Evolutionary conservation across 2,888 invertebrate genomes (phyloP), one percentile per base, ranked within the genome.

Genomic region (Aphidoletes aphidimyza): DNA sequence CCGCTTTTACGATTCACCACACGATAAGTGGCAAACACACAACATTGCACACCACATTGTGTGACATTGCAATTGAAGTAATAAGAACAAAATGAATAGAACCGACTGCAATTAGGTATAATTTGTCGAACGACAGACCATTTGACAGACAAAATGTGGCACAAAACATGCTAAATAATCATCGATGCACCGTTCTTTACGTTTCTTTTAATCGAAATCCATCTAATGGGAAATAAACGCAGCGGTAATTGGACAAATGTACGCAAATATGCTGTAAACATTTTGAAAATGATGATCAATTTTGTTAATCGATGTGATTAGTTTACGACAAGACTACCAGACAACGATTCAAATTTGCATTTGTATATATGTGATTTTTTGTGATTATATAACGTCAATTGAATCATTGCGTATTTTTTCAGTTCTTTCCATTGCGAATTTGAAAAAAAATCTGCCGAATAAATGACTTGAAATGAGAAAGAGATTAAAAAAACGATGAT

Each of bases 221-320:
- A 30, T 69, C 69, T 30, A 69, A 69, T 30, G 69, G 11, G 69
- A n/a, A 69, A 30, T 0, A 69, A 26, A 69, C 34, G 34, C 0
- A 69, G 26, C 30, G 11, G n/a, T 54, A 54, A 54, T 54, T 54
- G 54, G 26, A 3, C 54, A 3, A n/a, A n/a, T 69, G 26, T 30
- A 69, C 11, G 14, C 11, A 34, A 0, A 30, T 30, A 17, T 54
- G 22, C 54, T 2, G 54, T 11, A 26, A 54, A 69, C 30, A 69
- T 69, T 54, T 30, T 69, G 69, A 69, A 54, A 69, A 69, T 69
- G 69, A 69, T 30, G 69, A 69, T 30, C 69, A 69, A 34, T 30
- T 54, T 47, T 17, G 8, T 17, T 22, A 22, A 19, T 11, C 2
- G 22, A 9, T 42, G 42, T 42, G 42, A 6, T 6, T 42, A 14